A percentile compares a stretch with the other conserved stretches of the same genome.
phyloP scores from a whole-genome alignment of 2,113 vertebrate genomes.

The Tychaedon coryphoeus region DNA sequence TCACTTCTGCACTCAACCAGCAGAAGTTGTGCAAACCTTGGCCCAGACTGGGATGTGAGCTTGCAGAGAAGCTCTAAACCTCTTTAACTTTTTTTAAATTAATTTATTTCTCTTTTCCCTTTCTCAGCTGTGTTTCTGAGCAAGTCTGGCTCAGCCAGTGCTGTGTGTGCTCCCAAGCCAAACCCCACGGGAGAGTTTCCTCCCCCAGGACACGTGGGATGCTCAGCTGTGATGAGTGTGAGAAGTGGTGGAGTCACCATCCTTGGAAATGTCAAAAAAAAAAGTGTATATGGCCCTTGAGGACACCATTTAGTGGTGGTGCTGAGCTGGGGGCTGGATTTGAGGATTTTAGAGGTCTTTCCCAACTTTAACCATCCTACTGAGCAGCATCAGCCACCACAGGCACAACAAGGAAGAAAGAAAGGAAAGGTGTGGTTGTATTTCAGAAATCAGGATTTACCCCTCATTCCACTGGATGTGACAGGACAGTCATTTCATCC shows the following conservation, averaged over 20 bases:
- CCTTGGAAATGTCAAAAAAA: neutral
- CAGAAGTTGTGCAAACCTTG: neutral
- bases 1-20: neutral
- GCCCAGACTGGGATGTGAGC: neutral
- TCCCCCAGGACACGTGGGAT: neutral
- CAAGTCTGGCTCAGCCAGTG: neutral
- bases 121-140: neutral
- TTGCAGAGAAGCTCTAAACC: neutral
- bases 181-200: neutral
- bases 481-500: neutral
- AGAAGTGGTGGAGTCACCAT: neutral
- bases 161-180: neutral
- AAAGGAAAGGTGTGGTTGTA: neutral
- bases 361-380: accelerated
- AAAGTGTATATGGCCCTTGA: accelerated
- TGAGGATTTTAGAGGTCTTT: neutral
- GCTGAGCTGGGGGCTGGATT: neutral
- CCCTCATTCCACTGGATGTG: neutral
- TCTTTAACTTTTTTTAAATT: neutral
- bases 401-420: neutral
- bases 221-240: neutral
- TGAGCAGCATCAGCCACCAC: neutral
- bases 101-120: neutral
- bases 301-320: neutral
- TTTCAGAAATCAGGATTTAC: neutral